Evolutionary conservation across 2,888 invertebrate genomes (phyloP).

Genomic region (Trissolcus japonicus): DNA sequence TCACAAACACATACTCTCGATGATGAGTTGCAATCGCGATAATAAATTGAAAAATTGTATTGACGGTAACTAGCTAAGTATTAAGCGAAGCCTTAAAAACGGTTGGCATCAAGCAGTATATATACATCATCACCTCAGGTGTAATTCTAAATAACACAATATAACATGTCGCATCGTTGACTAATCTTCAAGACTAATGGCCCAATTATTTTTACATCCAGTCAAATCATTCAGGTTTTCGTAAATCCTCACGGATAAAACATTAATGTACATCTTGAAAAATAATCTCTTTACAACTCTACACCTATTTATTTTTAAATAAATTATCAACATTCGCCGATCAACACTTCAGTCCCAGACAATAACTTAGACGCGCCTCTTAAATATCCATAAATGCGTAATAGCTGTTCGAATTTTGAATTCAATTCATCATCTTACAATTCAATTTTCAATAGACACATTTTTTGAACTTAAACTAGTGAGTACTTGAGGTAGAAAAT

Average conservation of each 20-base stretch:
- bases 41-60: background rate
- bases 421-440: too few species aligned
- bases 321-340: slow-evolving; percentile 6
- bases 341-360: too few species aligned
- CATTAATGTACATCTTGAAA: slow-evolving; percentile 27
- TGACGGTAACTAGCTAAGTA: slow-evolving; percentile 19
- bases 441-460: background rate
- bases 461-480: too few species aligned
- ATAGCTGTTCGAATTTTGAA: too few species aligned
- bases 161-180: slow-evolving; percentile 17
- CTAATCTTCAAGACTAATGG: slow-evolving; percentile 22
- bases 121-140: slow-evolving; percentile 38
- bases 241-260: slow-evolving; percentile 10
- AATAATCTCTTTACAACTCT: slow-evolving; percentile 32
- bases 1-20: slow-evolving; percentile 18
- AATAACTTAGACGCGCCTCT: too few species aligned
- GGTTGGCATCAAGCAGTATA: slow-evolving; percentile 36
- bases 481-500: too few species aligned
- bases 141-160: slow-evolving; percentile 38
- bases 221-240: background rate
- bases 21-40: slow-evolving; percentile 15
- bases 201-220: slow-evolving; percentile 14
- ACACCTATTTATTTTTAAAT: slow-evolving; percentile 25
- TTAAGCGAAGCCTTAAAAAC: slow-evolving; percentile 39
- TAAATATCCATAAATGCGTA: too few species aligned